phyloP scores from a whole-genome alignment of 2,797 vertebrate species.

The Sebastes matsubarae region DNA sequence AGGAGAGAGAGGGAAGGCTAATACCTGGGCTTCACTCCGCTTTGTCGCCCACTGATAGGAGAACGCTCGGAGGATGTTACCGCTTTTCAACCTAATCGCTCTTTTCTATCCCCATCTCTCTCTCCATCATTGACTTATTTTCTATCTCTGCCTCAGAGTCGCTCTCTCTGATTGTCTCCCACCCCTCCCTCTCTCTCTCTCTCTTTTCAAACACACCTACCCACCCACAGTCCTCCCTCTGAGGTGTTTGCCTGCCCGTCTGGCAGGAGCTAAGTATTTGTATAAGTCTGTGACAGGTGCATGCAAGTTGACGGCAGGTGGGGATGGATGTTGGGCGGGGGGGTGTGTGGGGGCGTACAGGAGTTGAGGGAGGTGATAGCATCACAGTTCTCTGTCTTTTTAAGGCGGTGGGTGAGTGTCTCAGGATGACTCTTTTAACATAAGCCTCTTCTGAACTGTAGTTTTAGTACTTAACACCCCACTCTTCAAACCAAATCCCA shows the following conservation, averaged over 20 bases:
- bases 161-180: slow-evolving; percentile 55
- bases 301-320: slow-evolving; percentile 63
- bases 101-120: slow-evolving; percentile 64
- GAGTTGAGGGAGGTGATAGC: slow-evolving; percentile 72
- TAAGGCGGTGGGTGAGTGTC: slow-evolving; percentile 75
- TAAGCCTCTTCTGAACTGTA: slow-evolving; percentile 84
- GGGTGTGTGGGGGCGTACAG: slow-evolving; percentile 23
- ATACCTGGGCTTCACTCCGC: slow-evolving; percentile 80
- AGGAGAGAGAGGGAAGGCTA: slow-evolving; percentile 68
- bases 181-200: neutral
- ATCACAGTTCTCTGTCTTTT: slow-evolving; percentile 68
- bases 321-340: slow-evolving; percentile 33
- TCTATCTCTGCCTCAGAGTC: slow-evolving; percentile 34
- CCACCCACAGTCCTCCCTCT: slow-evolving; percentile 62
- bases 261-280: slow-evolving; percentile 73
- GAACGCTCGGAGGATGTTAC: slow-evolving; percentile 80
- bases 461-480: slow-evolving; percentile 80
- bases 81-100: slow-evolving; percentile 73
- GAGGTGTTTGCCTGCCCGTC: slow-evolving; percentile 73
- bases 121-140: slow-evolving; percentile 62
- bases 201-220: slow-evolving; percentile 34
- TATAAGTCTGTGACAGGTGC: slow-evolving; percentile 81
- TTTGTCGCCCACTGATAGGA: slow-evolving; percentile 77
- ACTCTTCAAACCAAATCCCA: slow-evolving; percentile 79
- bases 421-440: slow-evolving; percentile 81